Percentiles rank a stretch among this genome's conserved stretches.
phyloP scores from a whole-genome alignment of 2,888 invertebrate species.

The Agapostemon virescens region DNA sequence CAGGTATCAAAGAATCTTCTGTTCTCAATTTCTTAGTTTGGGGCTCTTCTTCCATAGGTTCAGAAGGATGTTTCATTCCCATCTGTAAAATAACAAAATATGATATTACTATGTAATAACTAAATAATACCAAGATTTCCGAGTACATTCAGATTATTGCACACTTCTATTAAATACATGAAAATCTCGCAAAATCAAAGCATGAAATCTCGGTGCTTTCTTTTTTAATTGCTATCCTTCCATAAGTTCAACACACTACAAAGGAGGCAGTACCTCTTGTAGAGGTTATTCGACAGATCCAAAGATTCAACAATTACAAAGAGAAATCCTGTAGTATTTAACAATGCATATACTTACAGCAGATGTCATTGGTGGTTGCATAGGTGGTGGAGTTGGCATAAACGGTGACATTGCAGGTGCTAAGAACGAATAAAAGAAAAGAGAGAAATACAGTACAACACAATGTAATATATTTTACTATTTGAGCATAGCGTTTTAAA shows the following conservation, averaged over 20 bases:
- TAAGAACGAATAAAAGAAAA: conserved; percentile 34
- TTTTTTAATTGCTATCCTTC: no score
- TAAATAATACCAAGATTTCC: background rate
- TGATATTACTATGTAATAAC: background rate
- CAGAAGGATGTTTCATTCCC: conserved; percentile 81
- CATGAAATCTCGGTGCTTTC: no score
- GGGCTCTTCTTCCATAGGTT: conserved; percentile 89
- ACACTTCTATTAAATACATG: background rate
- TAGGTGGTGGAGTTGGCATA: conserved; percentile 79
- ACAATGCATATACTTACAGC: conserved; percentile 67
- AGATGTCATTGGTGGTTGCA: conserved; percentile 79
- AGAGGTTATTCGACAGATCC: no score
- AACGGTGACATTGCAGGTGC: conserved; percentile 80
- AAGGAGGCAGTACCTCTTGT: no score
- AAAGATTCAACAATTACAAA: no score
- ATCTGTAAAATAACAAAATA: conserved; percentile 69
- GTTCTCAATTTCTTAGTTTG: conserved; percentile 93
- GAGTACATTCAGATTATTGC: background rate
- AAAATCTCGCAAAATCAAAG: no score
- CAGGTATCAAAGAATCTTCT: conserved; percentile 96
- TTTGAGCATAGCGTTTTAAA: background rate
- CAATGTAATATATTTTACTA: conserved; percentile 17
- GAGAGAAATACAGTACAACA: background rate
- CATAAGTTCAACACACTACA: no score
- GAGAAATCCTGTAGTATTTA: no score